phyloP scores from a whole-genome alignment of 1,140 invertebrate genomes.

The Polypedilum vanderplanki region DNA sequence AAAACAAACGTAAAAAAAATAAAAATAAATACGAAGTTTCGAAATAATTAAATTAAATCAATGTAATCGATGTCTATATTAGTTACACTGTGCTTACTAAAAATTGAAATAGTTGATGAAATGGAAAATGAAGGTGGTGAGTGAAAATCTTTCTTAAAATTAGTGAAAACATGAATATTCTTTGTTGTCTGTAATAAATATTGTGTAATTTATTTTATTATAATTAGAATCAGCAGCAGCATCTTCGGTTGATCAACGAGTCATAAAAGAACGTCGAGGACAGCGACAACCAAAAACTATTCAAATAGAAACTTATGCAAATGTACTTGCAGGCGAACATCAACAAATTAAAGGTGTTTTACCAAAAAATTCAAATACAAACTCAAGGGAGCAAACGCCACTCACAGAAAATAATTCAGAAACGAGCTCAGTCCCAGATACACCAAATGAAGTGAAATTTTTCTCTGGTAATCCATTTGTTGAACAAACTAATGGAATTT shows the following conservation, averaged over 20 bases:
- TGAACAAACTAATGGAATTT: conserved; percentile 90
- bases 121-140: conserved; percentile 39
- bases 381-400: conserved; percentile 43
- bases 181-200: conserved; percentile 37
- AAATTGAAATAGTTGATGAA: conserved; percentile 48
- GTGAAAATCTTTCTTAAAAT: neutral
- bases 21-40: neutral
- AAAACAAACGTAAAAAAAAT: neutral
- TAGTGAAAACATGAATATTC: neutral
- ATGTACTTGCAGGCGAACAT: conserved; percentile 43
- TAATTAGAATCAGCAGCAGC: conserved; percentile 36
- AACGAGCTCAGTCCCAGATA: conserved; percentile 37
- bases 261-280: conserved; percentile 45
- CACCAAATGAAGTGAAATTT: conserved; percentile 66
- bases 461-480: conserved; percentile 95
- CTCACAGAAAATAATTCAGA: conserved; percentile 38
- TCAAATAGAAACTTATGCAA: conserved; percentile 58
- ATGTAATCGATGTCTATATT: conserved; percentile 43
- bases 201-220: conserved; percentile 35
- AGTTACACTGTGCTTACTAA: conserved; percentile 52
- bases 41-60: conserved; percentile 8
- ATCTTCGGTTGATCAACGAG: conserved; percentile 34
- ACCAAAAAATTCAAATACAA: conserved; percentile 38
- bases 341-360: conserved; percentile 41
- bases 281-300: conserved; percentile 54